These are phyloP conservation scores for Ancistrus triradiatus DNA, from an alignment of 2,113 vertebrate genomes.

Conservation along the genomic window DNA sequence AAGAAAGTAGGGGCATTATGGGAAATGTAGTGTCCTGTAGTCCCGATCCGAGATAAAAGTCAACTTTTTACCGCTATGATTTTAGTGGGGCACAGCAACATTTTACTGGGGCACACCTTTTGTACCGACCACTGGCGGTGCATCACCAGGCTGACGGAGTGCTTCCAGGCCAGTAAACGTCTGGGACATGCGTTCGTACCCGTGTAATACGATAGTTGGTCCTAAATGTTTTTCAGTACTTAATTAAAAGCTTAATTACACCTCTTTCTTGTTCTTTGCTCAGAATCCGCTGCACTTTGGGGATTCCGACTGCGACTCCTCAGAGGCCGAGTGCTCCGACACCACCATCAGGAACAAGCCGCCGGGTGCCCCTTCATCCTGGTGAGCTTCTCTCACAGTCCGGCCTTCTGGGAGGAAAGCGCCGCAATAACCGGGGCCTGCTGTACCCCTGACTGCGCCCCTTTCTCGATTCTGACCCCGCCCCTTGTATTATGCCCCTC, in stretches of 20 bases:
- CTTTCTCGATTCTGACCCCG: slow-evolving; percentile 26
- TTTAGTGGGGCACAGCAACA: too few species aligned
- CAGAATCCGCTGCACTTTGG: slow-evolving; percentile 90
- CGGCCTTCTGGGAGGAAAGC: slow-evolving; percentile 52
- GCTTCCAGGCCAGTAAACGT: too few species aligned
- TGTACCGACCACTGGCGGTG: not conserved
- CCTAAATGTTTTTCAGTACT: too few species aligned
- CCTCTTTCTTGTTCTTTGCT: not conserved
- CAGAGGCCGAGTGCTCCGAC: slow-evolving; percentile 94
- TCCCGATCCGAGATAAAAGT: too few species aligned
- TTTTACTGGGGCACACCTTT: too few species aligned
- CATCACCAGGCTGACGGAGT: too few species aligned
- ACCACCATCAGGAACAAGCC: slow-evolving; percentile 93
- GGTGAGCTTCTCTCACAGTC: slow-evolving; percentile 70
- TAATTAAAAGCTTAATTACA: not conserved
- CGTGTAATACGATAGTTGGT: too few species aligned
- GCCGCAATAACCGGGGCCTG: slow-evolving; percentile 75
- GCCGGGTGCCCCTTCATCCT: slow-evolving; percentile 84
- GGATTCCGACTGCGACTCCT: slow-evolving; percentile 91
- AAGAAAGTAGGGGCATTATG: too few species aligned
- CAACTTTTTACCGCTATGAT: too few species aligned
- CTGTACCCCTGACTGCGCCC: slow-evolving; percentile 44
- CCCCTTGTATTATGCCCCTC: slow-evolving; percentile 44
- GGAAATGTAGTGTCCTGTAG: too few species aligned
- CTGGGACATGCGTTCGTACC: too few species aligned